phyloP scores from a whole-genome alignment of 35 echinoderm and acorn worm species.

The Chiridota heheva region DNA sequence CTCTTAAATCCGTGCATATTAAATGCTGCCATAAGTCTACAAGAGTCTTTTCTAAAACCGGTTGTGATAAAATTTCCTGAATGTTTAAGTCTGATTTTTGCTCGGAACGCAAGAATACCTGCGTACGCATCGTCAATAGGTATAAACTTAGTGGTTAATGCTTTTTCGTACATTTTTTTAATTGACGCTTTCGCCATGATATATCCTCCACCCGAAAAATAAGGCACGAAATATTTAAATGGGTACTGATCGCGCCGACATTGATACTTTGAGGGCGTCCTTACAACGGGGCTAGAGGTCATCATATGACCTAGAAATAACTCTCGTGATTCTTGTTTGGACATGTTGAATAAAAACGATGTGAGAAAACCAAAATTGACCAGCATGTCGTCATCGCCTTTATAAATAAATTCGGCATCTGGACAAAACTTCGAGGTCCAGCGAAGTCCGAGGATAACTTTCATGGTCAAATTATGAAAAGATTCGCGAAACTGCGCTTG shows the following conservation, averaged over 20 bases:
- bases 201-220: conserved; percentile 93
- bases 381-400: conserved; percentile 92
- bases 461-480: conserved; percentile 79
- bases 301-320: conserved; percentile 84
- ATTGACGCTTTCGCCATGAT: conserved; percentile 62
- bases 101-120: conserved; percentile 77
- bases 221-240: conserved; percentile 84
- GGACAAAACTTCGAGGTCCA: conserved; percentile 54
- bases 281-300: conserved; percentile 50
- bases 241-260: conserved; percentile 57
- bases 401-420: conserved; percentile 63
- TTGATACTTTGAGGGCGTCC: conserved; percentile 79
- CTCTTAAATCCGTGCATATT: conserved; percentile 87
- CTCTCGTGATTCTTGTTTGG: conserved; percentile 5
- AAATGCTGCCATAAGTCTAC: conserved; percentile 65
- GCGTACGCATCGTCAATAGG: conserved; percentile 93
- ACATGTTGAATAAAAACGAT: conserved; percentile 22
- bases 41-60: conserved; percentile 72
- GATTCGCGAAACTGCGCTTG: conserved; percentile 80
- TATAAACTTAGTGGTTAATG: conserved; percentile 71
- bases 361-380: conserved; percentile 82
- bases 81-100: conserved; percentile 8
- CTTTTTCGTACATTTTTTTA: conserved; percentile 50
- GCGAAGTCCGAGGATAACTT: conserved; percentile 67
- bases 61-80: conserved; percentile 70